phyloP scores from a whole-genome alignment of 92 coral and sea anemone species.

The Bergia sp. region DNA sequence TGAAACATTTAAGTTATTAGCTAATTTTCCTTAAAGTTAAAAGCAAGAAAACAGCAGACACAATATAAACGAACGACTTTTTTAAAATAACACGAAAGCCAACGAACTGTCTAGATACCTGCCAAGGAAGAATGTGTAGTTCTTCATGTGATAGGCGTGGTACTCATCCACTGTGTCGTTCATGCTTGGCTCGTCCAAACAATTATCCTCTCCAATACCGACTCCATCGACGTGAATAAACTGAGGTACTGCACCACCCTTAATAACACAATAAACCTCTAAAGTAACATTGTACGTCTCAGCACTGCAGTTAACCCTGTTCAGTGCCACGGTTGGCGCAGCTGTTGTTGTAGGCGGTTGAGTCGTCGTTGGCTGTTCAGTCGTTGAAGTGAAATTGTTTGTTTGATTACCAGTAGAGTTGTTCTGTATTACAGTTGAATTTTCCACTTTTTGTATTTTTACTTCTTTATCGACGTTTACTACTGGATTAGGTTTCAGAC shows the following conservation, averaged over 20 bases:
- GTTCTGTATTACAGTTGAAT: neutral
- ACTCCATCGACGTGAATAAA: conserved; percentile 58
- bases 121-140: conserved; percentile 75
- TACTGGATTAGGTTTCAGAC: conserved; percentile 63
- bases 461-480: neutral
- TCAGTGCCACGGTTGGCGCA: conserved; percentile 8
- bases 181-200: conserved; percentile 39
- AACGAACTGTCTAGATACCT: conserved; percentile 51
- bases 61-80: neutral
- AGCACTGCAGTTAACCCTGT: conserved; percentile 57
- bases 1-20: no score
- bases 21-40: no score
- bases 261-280: conserved; percentile 72
- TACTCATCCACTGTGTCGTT: conserved; percentile 67
- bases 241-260: conserved; percentile 75
- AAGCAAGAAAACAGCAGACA: neutral
- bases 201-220: conserved; percentile 70
- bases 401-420: conserved; percentile 35
- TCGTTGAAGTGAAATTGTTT: conserved; percentile 28
- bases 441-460: neutral
- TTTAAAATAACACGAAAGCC: neutral
- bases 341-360: conserved; percentile 29
- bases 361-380: conserved; percentile 25
- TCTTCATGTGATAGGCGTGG: conserved; percentile 70
- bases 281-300: conserved; percentile 73